A percentile compares a stretch with the other conserved stretches of the same genome.
phyloP scores from a whole-genome alignment of 2,797 vertebrate species.

The Kryptolebias ocellatus region DNA sequence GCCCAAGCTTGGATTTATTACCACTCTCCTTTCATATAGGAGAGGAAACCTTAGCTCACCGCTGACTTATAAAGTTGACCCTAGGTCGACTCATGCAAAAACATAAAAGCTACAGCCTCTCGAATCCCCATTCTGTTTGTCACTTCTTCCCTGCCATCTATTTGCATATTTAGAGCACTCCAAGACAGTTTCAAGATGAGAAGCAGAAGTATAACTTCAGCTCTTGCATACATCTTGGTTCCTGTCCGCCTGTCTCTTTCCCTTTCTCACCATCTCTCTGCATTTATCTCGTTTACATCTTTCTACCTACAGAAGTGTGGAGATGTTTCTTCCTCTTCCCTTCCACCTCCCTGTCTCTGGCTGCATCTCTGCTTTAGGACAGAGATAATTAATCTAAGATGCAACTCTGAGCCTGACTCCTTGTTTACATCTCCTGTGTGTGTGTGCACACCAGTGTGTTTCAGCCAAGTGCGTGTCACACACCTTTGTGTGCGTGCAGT shows the following conservation, averaged over 20 bases:
- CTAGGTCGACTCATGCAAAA: slow-evolving; percentile 46
- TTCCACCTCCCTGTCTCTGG: slow-evolving; percentile 43
- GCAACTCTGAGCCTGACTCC: slow-evolving; percentile 60
- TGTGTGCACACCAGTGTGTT: slow-evolving; percentile 9
- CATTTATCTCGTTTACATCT: slow-evolving; percentile 58
- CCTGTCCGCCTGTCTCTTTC: slow-evolving; percentile 27
- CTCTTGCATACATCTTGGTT: slow-evolving; percentile 19
- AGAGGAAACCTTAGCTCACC: slow-evolving; percentile 39
- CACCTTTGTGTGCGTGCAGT: slow-evolving; percentile 15
- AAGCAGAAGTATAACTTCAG: slow-evolving; percentile 29
- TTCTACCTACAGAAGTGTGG: slow-evolving; percentile 55
- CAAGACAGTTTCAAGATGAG: slow-evolving; percentile 30
- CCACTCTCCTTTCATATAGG: slow-evolving; percentile 26
- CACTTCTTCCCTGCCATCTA: slow-evolving; percentile 34
- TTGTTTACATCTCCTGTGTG: slow-evolving; percentile 60
- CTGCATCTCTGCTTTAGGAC: slow-evolving; percentile 64
- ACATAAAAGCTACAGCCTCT: slow-evolving; percentile 48
- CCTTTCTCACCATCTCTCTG: slow-evolving; percentile 28
- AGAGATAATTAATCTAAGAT: slow-evolving; percentile 75
- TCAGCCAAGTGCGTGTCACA: slow-evolving; percentile 4
- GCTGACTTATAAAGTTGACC: slow-evolving; percentile 46
- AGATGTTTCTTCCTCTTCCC: slow-evolving; percentile 44
- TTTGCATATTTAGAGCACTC: slow-evolving; percentile 30
- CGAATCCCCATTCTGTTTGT: slow-evolving; percentile 41
- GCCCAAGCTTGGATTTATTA: slow-evolving; percentile 22